These are phyloP conservation scores for Plutomurus gul DNA, from an alignment of 1,140 invertebrate genomes.

Conservation along the genomic window DNA sequence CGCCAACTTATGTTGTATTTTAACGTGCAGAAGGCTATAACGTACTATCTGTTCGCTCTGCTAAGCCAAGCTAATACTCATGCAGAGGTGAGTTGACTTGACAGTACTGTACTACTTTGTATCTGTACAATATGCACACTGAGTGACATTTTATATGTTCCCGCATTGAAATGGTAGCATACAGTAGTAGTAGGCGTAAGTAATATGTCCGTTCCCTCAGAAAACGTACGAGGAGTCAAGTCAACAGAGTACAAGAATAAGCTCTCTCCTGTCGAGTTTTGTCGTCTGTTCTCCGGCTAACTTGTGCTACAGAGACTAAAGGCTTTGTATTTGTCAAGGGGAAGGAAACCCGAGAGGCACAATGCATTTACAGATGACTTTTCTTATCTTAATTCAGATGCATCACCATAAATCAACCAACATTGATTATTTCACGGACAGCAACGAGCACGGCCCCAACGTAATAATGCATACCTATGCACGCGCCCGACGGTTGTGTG, in stretches of 20 bases:
- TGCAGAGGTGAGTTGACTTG: too few relatives aligned
- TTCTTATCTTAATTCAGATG: constrained; percentile 29
- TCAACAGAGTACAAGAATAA: constrained; percentile 15
- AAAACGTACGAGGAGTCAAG: constrained; percentile 1
- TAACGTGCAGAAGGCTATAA: too few relatives aligned
- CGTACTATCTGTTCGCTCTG: too few relatives aligned
- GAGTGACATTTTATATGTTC: too few relatives aligned
- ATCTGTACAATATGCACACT: too few relatives aligned
- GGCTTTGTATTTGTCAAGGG: constrained; percentile 20
- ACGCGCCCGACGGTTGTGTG: too few relatives aligned
- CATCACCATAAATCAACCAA: constrained; percentile 32
- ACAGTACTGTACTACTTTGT: too few relatives aligned
- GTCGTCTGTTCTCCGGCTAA: constrained; percentile 8
- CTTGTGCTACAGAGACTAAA: neutral
- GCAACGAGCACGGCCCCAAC: neutral
- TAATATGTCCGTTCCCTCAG: too few relatives aligned
- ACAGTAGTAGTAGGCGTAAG: too few relatives aligned
- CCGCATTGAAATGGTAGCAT: too few relatives aligned
- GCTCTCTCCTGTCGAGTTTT: constrained; percentile 14
- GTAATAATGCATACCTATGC: too few relatives aligned
- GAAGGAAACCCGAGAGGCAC: constrained; percentile 21
- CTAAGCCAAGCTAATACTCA: too few relatives aligned
- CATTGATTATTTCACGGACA: constrained; percentile 26
- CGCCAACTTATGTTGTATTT: neutral
- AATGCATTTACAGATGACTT: constrained; percentile 26